phyloP scores from a whole-genome alignment of 2,113 vertebrate species.

The Phainopepla nitens region DNA sequence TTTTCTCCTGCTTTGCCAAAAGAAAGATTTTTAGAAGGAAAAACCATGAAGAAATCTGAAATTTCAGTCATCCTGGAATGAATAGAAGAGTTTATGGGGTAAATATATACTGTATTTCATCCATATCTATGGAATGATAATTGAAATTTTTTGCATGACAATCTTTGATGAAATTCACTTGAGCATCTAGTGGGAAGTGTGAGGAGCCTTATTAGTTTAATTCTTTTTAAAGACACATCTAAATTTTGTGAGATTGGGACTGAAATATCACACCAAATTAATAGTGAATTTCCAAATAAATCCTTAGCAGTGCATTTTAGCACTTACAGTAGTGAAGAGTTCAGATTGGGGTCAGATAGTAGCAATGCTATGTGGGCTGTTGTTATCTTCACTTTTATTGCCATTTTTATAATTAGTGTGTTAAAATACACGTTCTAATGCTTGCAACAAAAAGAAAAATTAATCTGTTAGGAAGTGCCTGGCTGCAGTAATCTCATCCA shows the following conservation, averaged over 20 bases:
- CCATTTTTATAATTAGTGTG: neutral
- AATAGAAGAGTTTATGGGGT: neutral
- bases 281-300: neutral
- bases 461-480: neutral
- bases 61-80: neutral
- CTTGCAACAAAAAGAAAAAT: neutral
- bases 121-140: constrained; percentile 27
- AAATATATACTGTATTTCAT: constrained; percentile 7
- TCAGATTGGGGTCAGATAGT: constrained; percentile 9
- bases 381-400: neutral
- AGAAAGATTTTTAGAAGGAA: neutral
- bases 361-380: neutral
- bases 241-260: constrained; percentile 22
- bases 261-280: constrained; percentile 47
- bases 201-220: neutral
- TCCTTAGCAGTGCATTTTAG: neutral
- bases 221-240: constrained; percentile 18
- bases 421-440: neutral
- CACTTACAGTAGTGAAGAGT: neutral
- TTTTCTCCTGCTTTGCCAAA: neutral
- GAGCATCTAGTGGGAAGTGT: neutral
- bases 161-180: neutral
- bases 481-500: neutral
- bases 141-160: neutral
- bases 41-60: neutral